These are phyloP conservation scores for Hippoglossus hippoglossus DNA, from an alignment of 2,797 vertebrate genomes.

Conservation along the genomic window DNA sequence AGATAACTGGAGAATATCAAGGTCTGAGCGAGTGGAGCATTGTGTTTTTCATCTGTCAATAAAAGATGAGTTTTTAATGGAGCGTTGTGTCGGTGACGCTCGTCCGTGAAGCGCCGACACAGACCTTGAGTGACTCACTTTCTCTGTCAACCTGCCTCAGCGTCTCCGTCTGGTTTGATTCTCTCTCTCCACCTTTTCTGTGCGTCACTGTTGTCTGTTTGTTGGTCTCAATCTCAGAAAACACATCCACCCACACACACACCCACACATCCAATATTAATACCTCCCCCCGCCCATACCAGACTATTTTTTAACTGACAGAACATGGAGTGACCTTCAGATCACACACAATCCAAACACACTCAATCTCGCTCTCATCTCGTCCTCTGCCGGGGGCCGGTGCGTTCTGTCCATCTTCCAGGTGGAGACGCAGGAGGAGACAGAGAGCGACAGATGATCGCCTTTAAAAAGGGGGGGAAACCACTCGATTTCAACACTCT, in stretches of 20 bases:
- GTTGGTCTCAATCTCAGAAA: slow-evolving; percentile 36
- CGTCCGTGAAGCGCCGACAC: slow-evolving; percentile 18
- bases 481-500: slow-evolving; percentile 30
- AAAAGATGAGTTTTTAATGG: slow-evolving; percentile 73
- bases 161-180: slow-evolving; percentile 6
- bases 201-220: slow-evolving; percentile 26
- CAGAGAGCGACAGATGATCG: slow-evolving; percentile 32
- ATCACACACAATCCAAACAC: slow-evolving; percentile 29
- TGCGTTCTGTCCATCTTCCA: slow-evolving; percentile 27
- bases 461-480: slow-evolving; percentile 30
- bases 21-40: slow-evolving; percentile 56
- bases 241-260: neutral
- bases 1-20: slow-evolving; percentile 62
- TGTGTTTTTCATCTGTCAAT: slow-evolving; percentile 74
- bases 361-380: slow-evolving; percentile 39
- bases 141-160: slow-evolving; percentile 36
- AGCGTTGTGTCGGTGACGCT: slow-evolving; percentile 27
- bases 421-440: slow-evolving; percentile 23
- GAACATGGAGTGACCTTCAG: slow-evolving; percentile 69
- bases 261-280: slow-evolving; percentile 55
- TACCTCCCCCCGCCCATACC: slow-evolving; percentile 26
- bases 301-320: slow-evolving; percentile 51
- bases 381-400: neutral
- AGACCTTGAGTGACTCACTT: slow-evolving; percentile 66
- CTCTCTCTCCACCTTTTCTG: slow-evolving; percentile 20